Base-by-base conservation (phyloP, 2,113 vertebrate species). In the Elaphurus davidianus region DNA sequence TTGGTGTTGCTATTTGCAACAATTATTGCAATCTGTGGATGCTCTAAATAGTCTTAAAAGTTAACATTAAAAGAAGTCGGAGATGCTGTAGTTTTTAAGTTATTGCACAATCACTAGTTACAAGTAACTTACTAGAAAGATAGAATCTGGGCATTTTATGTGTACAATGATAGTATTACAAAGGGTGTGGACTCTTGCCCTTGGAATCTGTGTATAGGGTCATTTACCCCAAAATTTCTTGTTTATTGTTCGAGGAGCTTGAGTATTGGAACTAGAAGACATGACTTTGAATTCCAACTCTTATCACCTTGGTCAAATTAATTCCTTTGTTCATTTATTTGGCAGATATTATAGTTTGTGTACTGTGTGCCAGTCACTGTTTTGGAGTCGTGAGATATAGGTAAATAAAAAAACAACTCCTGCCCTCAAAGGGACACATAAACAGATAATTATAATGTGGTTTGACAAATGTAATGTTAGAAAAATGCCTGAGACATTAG, bases 151-250 rank as follows among this genome's bases (percentile, higher is more conserved):
- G 71, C 40, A 43, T 79, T 81, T 87, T 71, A 40, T 52, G 28
- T 95, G 17, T 30, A 87, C 83, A 84, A 64, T 62, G 62, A 87
- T 83, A 87, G 17, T 92, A 71, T 89, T 30, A 54, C 59, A 87
- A 71, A 79, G 47, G 45, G 1, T 92, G 2, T 79, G 83, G 92
- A 97, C 57, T 95, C 71, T 98, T 97, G 94, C 96, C n/a, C 25
- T 92, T 87, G 33, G 36, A 71, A 47, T 98, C 54, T 97, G 81
- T 98, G 71, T 95, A 83, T 89, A 84, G 93, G 96, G 87, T 97
- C 97, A 96, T 98, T 97, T 98, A 97, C 98, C 95, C 90, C 97
- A 92, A 98, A 98, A 97, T 91, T 91, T 98, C 94, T 94, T 96
- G 76, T 98, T 97, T 98, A 92, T 97, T 83, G 28, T 92, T 4